Evolutionary conservation across 2,888 invertebrate species (phyloP).

Genomic region (Andrena trimmerana): DNA sequence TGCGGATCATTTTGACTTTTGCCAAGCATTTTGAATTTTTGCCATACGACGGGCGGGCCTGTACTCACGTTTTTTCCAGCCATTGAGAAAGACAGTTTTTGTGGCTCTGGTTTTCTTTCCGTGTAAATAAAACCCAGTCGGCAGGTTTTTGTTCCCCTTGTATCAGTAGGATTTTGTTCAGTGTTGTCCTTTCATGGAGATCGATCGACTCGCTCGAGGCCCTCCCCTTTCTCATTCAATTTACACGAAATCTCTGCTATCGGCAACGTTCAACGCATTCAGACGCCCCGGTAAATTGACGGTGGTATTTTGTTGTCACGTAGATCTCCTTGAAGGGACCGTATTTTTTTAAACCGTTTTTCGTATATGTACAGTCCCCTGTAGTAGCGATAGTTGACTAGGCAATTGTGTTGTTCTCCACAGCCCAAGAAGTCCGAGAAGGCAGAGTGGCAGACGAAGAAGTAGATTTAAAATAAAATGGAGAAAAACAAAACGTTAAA

Average conservation of each 20-base stretch:
- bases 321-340: constrained; percentile 54
- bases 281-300: too few relatives aligned
- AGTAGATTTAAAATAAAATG: constrained; percentile 79
- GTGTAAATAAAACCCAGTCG: constrained; percentile 62
- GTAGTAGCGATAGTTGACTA: constrained; percentile 78
- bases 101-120: constrained; percentile 70
- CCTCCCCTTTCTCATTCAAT: constrained; percentile 1
- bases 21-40: constrained; percentile 41
- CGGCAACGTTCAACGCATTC: neutral
- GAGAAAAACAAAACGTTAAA: constrained; percentile 34
- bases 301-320: neutral
- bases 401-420: constrained; percentile 85
- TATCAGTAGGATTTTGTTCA: constrained; percentile 53
- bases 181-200: constrained; percentile 53
- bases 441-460: constrained; percentile 91
- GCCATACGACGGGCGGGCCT: constrained; percentile 54
- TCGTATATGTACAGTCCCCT: constrained; percentile 50
- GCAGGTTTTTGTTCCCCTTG: constrained; percentile 66
- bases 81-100: constrained; percentile 65
- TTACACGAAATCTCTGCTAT: neutral
- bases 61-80: constrained; percentile 56
- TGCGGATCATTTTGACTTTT: constrained; percentile 8
- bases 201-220: constrained; percentile 30
- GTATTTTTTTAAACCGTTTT: constrained; percentile 33
- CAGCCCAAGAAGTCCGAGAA: constrained; percentile 93